These are phyloP conservation scores for Vesta saturnalis DNA, from an alignment of 2,888 invertebrate genomes.

Conservation along the genomic window DNA sequence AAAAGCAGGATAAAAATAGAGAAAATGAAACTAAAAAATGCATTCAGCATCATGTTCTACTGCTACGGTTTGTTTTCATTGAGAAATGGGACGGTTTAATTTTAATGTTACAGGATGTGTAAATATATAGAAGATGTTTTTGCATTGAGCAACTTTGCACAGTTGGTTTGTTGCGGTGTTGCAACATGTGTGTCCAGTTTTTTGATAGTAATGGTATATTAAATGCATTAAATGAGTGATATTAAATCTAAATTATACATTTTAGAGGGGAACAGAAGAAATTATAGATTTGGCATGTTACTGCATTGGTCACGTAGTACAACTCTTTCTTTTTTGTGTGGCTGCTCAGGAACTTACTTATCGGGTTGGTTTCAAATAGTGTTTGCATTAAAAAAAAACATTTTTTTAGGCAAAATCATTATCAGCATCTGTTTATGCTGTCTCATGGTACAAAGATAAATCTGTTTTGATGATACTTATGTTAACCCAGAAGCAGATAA, in stretches of 20 bases:
- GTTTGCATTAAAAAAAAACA: neutral
- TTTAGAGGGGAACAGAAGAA: neutral
- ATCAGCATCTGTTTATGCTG: neutral
- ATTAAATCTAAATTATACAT: neutral
- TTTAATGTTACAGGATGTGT: conserved; percentile 31
- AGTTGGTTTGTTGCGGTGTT: conserved; percentile 39
- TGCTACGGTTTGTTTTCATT: conserved; percentile 29
- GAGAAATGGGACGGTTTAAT: neutral
- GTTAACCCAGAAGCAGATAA: neutral
- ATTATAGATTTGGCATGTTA: conserved; percentile 30
- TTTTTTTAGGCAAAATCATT: neutral
- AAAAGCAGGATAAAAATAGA: conserved; percentile 8
- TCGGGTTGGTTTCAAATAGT: conserved; percentile 29
- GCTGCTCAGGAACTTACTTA: conserved; percentile 41
- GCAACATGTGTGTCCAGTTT: conserved; percentile 43
- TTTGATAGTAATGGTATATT: conserved; percentile 22
- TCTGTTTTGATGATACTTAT: neutral
- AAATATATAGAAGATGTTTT: conserved; percentile 38
- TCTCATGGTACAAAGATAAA: neutral
- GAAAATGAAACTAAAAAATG: conserved; percentile 15
- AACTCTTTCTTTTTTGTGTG: conserved; percentile 40
- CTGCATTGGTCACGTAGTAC: conserved; percentile 40
- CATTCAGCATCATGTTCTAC: conserved; percentile 40
- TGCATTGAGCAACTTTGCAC: conserved; percentile 35
- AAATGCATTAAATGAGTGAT: neutral